Evolutionary conservation across 2,113 vertebrate species (phyloP), one percentile per base, ranked within the genome.

Genomic region (Notiomystis cincta): DNA sequence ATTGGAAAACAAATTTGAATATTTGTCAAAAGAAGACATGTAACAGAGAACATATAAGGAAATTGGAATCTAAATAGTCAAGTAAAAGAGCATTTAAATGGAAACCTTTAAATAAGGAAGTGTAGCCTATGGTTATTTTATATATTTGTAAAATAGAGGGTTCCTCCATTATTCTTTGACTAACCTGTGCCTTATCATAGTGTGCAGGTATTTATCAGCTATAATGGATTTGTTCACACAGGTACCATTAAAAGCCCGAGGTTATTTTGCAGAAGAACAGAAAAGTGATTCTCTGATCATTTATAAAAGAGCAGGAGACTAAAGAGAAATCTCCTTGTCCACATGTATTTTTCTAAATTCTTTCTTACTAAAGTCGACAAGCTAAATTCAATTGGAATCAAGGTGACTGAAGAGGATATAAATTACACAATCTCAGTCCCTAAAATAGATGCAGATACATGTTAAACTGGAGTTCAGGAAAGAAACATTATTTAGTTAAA

Each of bases 61-160:
- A 77, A 42, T 18, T 14, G 11, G 40, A 67, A 82, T 73, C 10
- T 7, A 64, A 77, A 38, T 67, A 44, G 4, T 47, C 14, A 30
- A 9, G 13, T 40, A 25, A 64, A 81, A 56, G 1, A 82, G 47
- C 35, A 77, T 54, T 30, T 50, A 58, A 82, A 37, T 47, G 7
- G 2, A 15, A 88, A 44, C 0, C 2, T 30, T 56, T 82, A 76
- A 66, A 66, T 53, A 48, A 51, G 13, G 6, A 78, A 51, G 1
- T 50, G 2, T 50, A 45, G 5, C 8, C 19, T 47, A 28, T 0
- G 0, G 3, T 62, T 60, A 33, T 54, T 85, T 91, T 2, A 7
- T 21, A 2, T 58, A 71, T 27, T 66, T 82, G 40, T 50, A 18
- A 90, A 65, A 65, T 25, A 0, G 12, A 42, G 17, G 2, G 15